Evolutionary conservation across 2,797 vertebrate species (phyloP).

Genomic region (Tangara arthus): DNA sequence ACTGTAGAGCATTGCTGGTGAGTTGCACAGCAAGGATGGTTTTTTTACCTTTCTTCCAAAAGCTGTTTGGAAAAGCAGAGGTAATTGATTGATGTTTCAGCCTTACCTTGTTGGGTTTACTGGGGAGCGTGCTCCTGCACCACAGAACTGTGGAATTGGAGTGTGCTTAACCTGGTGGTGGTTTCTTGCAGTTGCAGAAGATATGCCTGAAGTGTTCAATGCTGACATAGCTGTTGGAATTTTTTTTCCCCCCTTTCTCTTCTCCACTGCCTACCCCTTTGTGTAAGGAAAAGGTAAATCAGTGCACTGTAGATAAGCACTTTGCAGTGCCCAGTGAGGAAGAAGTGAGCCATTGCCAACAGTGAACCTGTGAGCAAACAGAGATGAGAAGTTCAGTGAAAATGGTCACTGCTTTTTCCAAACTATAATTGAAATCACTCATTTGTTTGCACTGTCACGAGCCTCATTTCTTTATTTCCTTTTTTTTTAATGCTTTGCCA

Average conservation of each 20-base stretch:
- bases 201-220: rapidly evolving
- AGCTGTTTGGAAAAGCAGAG: background rate
- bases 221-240: background rate
- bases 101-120: background rate
- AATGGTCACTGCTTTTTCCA: background rate
- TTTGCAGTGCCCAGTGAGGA: background rate
- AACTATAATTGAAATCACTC: background rate
- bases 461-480: background rate
- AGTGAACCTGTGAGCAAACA: background rate
- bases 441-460: background rate
- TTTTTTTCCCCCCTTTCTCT: background rate
- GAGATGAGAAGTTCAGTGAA: background rate
- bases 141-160: background rate
- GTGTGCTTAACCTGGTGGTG: background rate
- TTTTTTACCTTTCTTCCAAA: background rate
- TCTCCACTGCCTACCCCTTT: rapidly evolving
- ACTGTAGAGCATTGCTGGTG: background rate
- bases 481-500: background rate
- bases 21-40: background rate
- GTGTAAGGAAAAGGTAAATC: background rate
- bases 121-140: background rate
- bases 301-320: background rate
- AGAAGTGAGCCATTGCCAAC: background rate
- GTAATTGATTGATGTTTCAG: background rate
- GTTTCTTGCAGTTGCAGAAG: background rate